A percentile compares a stretch with the other conserved stretches of the same genome.
Conservation (phyloP, 2,888 invertebrate genomes). For the Ophion ellenae region DNA sequence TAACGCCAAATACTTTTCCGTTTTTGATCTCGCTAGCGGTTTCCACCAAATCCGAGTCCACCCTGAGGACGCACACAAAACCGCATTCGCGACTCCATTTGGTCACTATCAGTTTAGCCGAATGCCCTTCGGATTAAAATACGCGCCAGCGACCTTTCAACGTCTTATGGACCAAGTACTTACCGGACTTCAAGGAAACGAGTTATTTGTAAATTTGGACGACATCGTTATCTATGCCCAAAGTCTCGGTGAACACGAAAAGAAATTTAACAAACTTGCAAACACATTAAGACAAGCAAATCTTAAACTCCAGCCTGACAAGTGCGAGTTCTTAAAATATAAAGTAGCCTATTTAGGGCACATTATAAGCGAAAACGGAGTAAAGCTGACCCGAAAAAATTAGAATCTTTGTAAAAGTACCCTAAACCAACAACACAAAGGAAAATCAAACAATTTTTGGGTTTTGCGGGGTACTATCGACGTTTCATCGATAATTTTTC, state of each 20-base stretch:
- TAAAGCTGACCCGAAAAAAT: conserved; percentile 70
- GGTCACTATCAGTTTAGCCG: too few relatives aligned
- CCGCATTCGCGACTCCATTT: too few relatives aligned
- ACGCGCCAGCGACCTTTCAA: too few relatives aligned
- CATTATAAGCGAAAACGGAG: conserved; percentile 71
- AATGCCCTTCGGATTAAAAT: too few relatives aligned
- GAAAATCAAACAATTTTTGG: conserved; percentile 73
- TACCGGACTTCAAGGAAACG: conserved; percentile 68
- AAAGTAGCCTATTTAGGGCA: conserved; percentile 73
- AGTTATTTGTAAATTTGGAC: conserved; percentile 67
- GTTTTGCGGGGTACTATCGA: conserved; percentile 45
- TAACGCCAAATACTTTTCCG: conserved; percentile 73
- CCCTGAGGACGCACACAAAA: too few relatives aligned
- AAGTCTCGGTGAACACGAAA: conserved; percentile 61
- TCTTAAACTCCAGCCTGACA: conserved; percentile 67
- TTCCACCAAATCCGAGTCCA: too few relatives aligned
- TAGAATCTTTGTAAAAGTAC: conserved; percentile 66
- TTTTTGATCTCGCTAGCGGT: too few relatives aligned
- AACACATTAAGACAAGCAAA: conserved; percentile 59
- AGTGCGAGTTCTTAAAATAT: conserved; percentile 71
- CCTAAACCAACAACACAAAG: conserved; percentile 62
- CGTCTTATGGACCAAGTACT: conserved; percentile 58
- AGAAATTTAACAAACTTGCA: conserved; percentile 60
- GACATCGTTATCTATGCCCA: conserved; percentile 8
- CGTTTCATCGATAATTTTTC: conserved; percentile 55